Evolutionary conservation across 1,140 invertebrate species (phyloP), one percentile per base, ranked within the genome.

Genomic region (Drosophila kikkawai): DNA sequence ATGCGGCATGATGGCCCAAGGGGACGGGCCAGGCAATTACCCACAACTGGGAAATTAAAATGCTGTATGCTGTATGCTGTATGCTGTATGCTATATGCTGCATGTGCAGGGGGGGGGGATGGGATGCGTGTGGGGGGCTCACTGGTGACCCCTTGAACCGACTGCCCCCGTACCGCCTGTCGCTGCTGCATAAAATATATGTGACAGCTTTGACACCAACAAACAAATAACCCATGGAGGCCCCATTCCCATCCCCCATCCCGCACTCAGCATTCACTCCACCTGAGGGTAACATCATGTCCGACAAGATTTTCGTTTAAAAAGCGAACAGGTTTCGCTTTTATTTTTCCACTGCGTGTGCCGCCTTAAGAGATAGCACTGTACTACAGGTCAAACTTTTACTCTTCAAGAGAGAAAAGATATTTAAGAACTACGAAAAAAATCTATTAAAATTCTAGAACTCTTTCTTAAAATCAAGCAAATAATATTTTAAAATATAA

Each of bases 131-230:
- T 48, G 57, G 45, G 47, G 59, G 36, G 41, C 68, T 59, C 34
- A 13, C 8, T n/a, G 36, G 76, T 90, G 85, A 90, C 79, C 85
- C 79, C 81, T 68, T 78, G 83, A 61, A 79, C 80, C 77, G 56
- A 64, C 69, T 75, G 64, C 67, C 77, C 59, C 22, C 13, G 32
- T 37, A 13, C 36, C 22, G 44, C 26, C 57, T 45, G 19, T 32
- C 50, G 48, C 59, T 29, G 42, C 36, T 57, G 66, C 53, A 77
- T 90, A 88, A 90, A 76, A 85, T 90, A 85, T 90, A 90, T 90
- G 85, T 90, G 85, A 90, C 85, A 90, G 85, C 85, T 90, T 85
- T 85, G 85, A 90, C 85, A 90, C 85, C 71, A 76, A 70, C 85
- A 79, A 90, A 90, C 81, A 90, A 90, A 90, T 90, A 90, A 90